Evolutionary conservation across 2,113 vertebrate genomes (phyloP).

Genomic region (Tretioscincus oriximinensis): DNA sequence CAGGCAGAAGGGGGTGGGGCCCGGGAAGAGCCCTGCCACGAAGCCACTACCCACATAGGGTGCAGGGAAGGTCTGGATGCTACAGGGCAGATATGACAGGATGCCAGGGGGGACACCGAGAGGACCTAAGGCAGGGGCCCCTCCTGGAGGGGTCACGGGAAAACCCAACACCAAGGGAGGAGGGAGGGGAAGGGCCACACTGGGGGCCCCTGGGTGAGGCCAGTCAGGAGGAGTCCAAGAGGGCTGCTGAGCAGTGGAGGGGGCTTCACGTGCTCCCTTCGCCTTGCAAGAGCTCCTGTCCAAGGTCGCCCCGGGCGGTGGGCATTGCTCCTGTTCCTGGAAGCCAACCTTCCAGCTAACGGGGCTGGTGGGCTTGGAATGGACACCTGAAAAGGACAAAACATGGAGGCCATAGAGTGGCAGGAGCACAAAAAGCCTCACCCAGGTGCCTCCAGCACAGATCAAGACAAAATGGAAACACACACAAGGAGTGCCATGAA

Average conservation of each 20-base stretch:
- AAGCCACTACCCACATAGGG: conserved; percentile 64
- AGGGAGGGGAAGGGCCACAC: conserved; percentile 53
- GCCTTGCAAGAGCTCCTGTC: conserved; percentile 62
- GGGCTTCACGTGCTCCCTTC: conserved; percentile 35
- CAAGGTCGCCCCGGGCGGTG: conserved; percentile 71
- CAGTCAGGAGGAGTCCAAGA: conserved; percentile 68
- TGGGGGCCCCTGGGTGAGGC: conserved; percentile 59
- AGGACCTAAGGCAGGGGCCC: not conserved
- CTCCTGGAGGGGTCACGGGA: conserved; percentile 31
- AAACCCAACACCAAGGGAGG: conserved; percentile 53
- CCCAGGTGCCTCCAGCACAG: no score
- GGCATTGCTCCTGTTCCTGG: conserved; percentile 72
- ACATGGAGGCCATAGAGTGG: rapidly evolving
- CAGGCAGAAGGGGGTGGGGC: conserved; percentile 46
- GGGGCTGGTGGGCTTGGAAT: conserved; percentile 55
- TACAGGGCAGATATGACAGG: not conserved
- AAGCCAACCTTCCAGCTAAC: conserved; percentile 66
- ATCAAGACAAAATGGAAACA: no score
- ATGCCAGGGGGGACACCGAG: not conserved
- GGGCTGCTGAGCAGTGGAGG: conserved; percentile 55
- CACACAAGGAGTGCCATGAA: no score
- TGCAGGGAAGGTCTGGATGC: conserved; percentile 53
- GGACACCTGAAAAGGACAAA: conserved; percentile 57
- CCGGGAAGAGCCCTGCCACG: conserved; percentile 80
- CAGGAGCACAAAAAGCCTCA: rapidly evolving